Evolutionary conservation across 2,797 vertebrate species (phyloP).

Genomic region (Melanotaenia trifasciata): DNA sequence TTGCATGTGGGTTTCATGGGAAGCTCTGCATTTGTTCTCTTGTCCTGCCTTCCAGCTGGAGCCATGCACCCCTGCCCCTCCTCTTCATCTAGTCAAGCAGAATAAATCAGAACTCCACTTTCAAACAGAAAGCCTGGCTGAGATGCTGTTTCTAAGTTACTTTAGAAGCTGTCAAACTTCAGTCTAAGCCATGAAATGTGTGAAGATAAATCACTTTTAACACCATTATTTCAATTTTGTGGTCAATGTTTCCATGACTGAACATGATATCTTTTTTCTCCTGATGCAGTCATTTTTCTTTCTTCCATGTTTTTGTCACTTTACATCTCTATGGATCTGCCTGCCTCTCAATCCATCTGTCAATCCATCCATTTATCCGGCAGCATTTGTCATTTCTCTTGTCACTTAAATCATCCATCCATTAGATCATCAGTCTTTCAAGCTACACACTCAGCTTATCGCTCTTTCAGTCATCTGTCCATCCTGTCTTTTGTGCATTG

Average conservation of each 20-base stretch:
- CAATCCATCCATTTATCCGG: slow-evolving; percentile 71
- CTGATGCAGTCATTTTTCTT: slow-evolving; percentile 35
- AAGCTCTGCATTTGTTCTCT: slow-evolving; percentile 46
- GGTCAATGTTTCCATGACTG: slow-evolving; percentile 36
- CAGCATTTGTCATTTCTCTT: slow-evolving; percentile 69
- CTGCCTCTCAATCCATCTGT: slow-evolving; percentile 67
- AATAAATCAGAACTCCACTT: slow-evolving; percentile 69
- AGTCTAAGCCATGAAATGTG: slow-evolving; percentile 23
- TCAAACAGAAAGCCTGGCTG: slow-evolving; percentile 24
- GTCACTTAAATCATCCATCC: slow-evolving; percentile 75
- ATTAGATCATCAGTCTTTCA: slow-evolving; percentile 74
- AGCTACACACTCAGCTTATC: slow-evolving; percentile 40
- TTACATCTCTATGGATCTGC: slow-evolving; percentile 59
- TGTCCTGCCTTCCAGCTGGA: slow-evolving; percentile 45
- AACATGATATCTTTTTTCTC: slow-evolving; percentile 41
- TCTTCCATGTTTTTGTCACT: slow-evolving; percentile 38
- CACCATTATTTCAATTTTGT: slow-evolving; percentile 23
- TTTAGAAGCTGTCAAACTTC: slow-evolving; percentile 39
- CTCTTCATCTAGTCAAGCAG: slow-evolving; percentile 56
- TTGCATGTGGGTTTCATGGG: slow-evolving; percentile 21
- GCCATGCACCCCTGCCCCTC: slow-evolving; percentile 37
- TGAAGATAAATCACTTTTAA: slow-evolving; percentile 36
- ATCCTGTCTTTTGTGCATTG: slow-evolving; percentile 53
- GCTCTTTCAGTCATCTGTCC: slow-evolving; percentile 61
- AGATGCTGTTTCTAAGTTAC: slow-evolving; percentile 35